Evolutionary conservation across 2,113 vertebrate genomes (phyloP).

Genomic region (Panthera uncia): DNA sequence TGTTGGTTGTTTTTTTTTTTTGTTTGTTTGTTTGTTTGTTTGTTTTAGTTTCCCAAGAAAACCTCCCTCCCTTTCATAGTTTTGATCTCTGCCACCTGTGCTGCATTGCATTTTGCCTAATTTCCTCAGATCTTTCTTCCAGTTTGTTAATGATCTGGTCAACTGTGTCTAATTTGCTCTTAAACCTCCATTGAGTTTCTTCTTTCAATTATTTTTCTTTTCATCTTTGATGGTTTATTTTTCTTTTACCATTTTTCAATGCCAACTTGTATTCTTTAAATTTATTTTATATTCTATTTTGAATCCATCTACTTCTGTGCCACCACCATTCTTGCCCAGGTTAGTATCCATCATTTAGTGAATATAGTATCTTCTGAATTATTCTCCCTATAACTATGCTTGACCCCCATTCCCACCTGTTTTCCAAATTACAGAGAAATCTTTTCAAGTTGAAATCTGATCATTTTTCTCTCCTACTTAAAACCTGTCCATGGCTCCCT

Average conservation of each 20-base stretch:
- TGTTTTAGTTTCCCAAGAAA: background rate
- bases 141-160: background rate
- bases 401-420: background rate
- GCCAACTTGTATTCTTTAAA: background rate
- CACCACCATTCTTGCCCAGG: background rate
- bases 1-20: background rate
- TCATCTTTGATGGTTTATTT: background rate
- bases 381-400: background rate
- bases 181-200: slow-evolving; percentile 17
- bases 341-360: background rate
- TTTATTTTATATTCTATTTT: background rate
- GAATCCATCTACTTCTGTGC: background rate
- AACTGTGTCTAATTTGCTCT: background rate
- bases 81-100: background rate
- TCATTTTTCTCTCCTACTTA: background rate
- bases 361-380: background rate
- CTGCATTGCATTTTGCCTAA: background rate
- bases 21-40: background rate
- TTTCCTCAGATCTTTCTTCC: background rate
- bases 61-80: background rate
- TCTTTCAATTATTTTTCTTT: background rate
- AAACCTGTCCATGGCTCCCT: background rate
- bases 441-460: background rate
- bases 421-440: background rate
- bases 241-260: background rate